These are phyloP conservation scores for Eriosoma lanigerum DNA, from an alignment of 1,140 invertebrate genomes.

Conservation along the genomic window DNA sequence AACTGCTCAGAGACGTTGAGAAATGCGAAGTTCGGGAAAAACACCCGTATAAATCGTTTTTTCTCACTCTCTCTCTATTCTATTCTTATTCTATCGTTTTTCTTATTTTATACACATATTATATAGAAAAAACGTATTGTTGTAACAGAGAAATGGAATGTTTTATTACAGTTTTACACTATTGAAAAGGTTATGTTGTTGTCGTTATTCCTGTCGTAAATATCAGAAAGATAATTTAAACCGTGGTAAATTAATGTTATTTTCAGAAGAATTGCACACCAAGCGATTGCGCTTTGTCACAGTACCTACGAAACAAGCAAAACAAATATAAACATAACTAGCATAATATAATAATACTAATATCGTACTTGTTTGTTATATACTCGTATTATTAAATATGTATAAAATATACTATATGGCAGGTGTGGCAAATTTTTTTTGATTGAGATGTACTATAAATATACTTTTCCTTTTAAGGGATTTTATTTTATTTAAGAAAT, in stretches of 20 bases:
- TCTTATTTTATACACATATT: slow-evolving; percentile 33
- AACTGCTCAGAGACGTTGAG: slow-evolving; percentile 12
- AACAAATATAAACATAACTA: too few species aligned
- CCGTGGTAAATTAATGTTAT: slow-evolving; percentile 7
- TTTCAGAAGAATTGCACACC: not conserved
- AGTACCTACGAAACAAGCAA: not conserved
- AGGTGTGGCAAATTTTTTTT: too few species aligned
- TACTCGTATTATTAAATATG: too few species aligned
- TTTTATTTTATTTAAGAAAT: too few species aligned
- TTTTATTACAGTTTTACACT: slow-evolving; percentile 48
- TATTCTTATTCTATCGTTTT: not conserved
- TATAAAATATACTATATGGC: too few species aligned
- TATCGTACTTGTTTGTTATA: too few species aligned
- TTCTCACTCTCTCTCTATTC: not conserved
- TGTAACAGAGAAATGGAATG: slow-evolving; percentile 46
- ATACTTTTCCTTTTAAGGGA: too few species aligned
- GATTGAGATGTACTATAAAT: too few species aligned
- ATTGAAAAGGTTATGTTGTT: slow-evolving; percentile 29
- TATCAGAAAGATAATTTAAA: slow-evolving; percentile 23
- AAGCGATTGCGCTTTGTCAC: not conserved
- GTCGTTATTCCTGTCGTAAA: slow-evolving; percentile 19
- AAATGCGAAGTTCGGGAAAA: slow-evolving; percentile 45
- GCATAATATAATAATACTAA: too few species aligned
- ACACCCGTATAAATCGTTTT: slow-evolving; percentile 50
- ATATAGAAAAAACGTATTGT: slow-evolving; percentile 39